phyloP scores from a whole-genome alignment of 23 tunicate genomes.

The Styela clava region DNA sequence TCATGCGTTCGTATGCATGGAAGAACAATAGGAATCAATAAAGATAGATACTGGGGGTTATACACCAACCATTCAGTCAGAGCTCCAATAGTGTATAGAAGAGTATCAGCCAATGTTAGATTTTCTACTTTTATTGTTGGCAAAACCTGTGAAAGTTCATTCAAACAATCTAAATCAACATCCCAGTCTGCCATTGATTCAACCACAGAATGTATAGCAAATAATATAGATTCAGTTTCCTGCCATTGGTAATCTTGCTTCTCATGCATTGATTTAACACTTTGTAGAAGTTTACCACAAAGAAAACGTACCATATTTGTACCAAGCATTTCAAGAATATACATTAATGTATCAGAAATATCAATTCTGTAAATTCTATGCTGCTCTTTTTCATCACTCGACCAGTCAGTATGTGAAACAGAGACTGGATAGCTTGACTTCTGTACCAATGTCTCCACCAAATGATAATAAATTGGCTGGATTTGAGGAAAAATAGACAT shows the following conservation, averaged over 20 bases:
- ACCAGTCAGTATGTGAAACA: constrained; percentile 52
- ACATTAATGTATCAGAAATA: constrained; percentile 95
- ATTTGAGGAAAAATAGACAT: constrained; percentile 15
- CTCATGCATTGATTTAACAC: not conserved
- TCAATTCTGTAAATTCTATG: constrained; percentile 88
- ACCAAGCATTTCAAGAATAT: constrained; percentile 68
- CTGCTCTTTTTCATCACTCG: constrained; percentile 92
- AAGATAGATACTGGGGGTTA: constrained; percentile 49
- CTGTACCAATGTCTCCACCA: constrained; percentile 38
- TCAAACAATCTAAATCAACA: constrained; percentile 41
- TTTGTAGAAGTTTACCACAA: constrained; percentile 34
- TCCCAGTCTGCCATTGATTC: constrained; percentile 62
- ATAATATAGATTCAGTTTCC: constrained; percentile 69
- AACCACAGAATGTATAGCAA: constrained; percentile 77
- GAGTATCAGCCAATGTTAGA: constrained; percentile 71
- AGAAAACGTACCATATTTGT: constrained; percentile 46
- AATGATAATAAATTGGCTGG: constrained; percentile 52
- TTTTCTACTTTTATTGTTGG: constrained; percentile 56
- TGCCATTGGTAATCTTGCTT: constrained; percentile 45
- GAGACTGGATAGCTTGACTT: constrained; percentile 83
- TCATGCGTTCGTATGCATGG: constrained; percentile 65
- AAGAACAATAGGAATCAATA: constrained; percentile 58
- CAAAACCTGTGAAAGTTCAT: constrained; percentile 35
- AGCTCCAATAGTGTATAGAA: constrained; percentile 80
- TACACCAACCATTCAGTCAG: constrained; percentile 83